phyloP scores from a whole-genome alignment of 2,113 vertebrate genomes.

The Micronycteris hirsuta region DNA sequence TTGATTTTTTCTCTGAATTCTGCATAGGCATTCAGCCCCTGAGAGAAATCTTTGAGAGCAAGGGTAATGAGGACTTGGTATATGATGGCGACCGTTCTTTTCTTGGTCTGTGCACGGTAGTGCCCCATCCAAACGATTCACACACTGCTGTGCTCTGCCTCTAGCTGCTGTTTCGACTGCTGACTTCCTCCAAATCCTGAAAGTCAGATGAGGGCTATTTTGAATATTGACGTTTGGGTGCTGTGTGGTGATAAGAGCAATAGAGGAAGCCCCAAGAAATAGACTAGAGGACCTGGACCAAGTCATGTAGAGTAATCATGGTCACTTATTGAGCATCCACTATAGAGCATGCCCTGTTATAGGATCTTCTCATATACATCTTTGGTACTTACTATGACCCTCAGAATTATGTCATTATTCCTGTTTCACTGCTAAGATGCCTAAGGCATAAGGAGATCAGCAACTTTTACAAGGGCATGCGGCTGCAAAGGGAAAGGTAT shows the following conservation, averaged over 20 bases:
- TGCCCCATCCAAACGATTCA: neutral
- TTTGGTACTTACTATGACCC: neutral
- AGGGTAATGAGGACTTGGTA: neutral
- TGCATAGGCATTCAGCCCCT: neutral
- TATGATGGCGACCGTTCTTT: neutral
- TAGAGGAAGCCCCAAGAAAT: neutral
- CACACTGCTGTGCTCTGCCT: neutral
- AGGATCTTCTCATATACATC: neutral
- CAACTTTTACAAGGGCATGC: neutral
- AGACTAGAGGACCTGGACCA: neutral
- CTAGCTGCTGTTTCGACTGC: neutral
- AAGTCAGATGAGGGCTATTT: neutral
- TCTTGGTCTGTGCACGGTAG: neutral
- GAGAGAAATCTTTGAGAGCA: neutral
- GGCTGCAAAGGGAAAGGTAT: neutral
- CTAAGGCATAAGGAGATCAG: neutral
- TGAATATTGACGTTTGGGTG: neutral
- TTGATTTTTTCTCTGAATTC: neutral
- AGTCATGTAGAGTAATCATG: neutral
- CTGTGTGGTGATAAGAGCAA: neutral
- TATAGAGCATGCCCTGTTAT: rapidly evolving
- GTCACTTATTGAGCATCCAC: neutral
- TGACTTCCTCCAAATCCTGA: neutral
- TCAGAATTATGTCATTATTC: neutral
- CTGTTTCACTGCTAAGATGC: neutral